phyloP scores from a whole-genome alignment of 2,888 invertebrate genomes.

The Nephrotoma flavescens region DNA sequence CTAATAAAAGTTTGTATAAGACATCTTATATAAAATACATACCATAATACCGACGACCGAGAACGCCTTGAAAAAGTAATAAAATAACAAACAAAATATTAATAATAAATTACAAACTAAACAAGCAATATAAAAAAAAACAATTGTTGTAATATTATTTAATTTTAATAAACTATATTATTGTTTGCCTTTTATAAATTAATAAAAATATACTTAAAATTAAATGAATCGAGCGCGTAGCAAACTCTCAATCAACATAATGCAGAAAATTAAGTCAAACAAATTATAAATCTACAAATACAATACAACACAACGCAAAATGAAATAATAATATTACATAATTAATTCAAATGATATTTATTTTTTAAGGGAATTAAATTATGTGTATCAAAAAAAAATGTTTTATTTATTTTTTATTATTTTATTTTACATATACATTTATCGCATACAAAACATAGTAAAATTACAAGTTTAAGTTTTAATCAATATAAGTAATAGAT shows the following conservation, averaged over 20 bases:
- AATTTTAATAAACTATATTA: not conserved
- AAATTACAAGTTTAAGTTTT: not conserved
- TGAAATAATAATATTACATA: not conserved
- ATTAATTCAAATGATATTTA: not conserved
- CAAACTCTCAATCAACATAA: not conserved
- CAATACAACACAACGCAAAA: not conserved
- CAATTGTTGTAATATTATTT: not conserved
- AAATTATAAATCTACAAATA: not conserved
- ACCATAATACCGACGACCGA: not conserved
- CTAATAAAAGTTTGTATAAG: not conserved
- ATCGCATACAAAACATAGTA: not conserved
- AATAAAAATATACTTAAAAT: not conserved
- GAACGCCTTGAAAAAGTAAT: not conserved
- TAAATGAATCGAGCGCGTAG: not conserved
- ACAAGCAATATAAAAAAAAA: not conserved
- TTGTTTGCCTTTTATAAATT: not conserved
- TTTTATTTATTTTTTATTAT: not conserved
- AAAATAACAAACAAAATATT: not conserved
- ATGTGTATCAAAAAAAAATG: not conserved
- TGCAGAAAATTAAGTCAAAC: not conserved
- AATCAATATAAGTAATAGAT: not conserved
- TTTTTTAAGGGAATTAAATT: not conserved
- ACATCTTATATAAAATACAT: not conserved
- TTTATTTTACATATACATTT: not conserved
- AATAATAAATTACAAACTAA: not conserved